Percentiles rank a stretch among this genome's conserved stretches.
These are phyloP conservation scores for Saguinus oedipus DNA, from an alignment of 2,797 vertebrate genomes.

Conservation along the genomic window DNA sequence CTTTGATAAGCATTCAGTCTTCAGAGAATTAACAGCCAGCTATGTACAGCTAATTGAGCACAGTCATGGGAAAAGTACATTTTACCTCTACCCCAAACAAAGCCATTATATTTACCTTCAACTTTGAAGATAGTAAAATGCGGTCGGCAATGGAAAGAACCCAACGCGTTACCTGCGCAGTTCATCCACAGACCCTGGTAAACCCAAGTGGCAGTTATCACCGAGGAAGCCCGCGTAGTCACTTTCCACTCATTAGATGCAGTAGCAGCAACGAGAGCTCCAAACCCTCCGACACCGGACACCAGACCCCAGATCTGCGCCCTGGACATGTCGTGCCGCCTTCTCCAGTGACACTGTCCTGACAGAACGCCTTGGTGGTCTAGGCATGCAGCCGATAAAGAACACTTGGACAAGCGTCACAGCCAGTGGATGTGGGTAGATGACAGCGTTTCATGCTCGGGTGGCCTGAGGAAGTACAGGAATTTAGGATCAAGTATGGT, in stretches of 20 bases:
- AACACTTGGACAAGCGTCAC: conserved; percentile 87
- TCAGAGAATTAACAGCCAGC: background rate
- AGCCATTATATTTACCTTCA: conserved; percentile 87
- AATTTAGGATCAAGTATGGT: conserved; percentile 59
- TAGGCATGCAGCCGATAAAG: conserved; percentile 80
- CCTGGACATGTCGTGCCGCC: conserved; percentile 85
- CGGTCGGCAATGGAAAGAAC: conserved; percentile 91
- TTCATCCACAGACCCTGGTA: conserved; percentile 96
- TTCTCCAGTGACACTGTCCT: conserved; percentile 42
- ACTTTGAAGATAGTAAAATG: conserved; percentile 93
- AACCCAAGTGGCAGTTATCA: conserved; percentile 96
- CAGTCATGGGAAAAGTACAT: background rate
- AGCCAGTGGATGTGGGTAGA: conserved; percentile 85
- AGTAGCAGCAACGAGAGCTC: conserved; percentile 90
- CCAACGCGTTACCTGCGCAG: conserved; percentile 94
- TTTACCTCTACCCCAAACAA: background rate
- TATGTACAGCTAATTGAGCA: background rate
- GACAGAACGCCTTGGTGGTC: conserved; percentile 66
- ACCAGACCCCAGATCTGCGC: conserved; percentile 92
- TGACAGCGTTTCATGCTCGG: conserved; percentile 80
- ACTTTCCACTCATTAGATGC: conserved; percentile 94
- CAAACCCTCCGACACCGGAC: conserved; percentile 89
- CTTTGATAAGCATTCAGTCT: background rate
- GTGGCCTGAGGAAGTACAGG: conserved; percentile 70
- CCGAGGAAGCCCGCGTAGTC: conserved; percentile 93